A percentile compares a stretch with the other conserved stretches of the same genome.
Conservation (phyloP, 2,113 vertebrate species). For the Calypte anna region DNA sequence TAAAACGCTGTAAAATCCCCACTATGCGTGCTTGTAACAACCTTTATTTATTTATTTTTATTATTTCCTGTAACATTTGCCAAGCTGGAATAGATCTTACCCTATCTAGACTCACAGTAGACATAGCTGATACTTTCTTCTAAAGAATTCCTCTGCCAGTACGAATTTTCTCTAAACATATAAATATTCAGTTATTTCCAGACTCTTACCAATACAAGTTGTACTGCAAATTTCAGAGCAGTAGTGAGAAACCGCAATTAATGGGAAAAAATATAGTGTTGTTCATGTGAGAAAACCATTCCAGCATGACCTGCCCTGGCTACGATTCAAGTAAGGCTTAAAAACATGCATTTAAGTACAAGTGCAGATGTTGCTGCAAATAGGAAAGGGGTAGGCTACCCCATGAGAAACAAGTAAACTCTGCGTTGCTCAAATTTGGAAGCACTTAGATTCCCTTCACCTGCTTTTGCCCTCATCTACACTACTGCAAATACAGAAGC, state of each 20-base stretch:
- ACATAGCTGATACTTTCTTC: neutral
- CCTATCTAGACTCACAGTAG: neutral
- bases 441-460: neutral
- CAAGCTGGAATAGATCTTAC: neutral
- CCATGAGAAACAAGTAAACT: neutral
- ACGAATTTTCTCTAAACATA: neutral
- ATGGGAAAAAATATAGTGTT: neutral
- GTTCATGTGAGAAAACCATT: constrained; percentile 3
- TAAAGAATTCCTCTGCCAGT: neutral
- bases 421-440: neutral
- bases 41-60: neutral
- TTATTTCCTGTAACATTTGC: neutral
- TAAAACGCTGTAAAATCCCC: neutral
- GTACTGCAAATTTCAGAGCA: neutral
- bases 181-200: neutral
- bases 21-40: neutral
- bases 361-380: constrained; percentile 30
- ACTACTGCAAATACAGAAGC: neutral
- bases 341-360: neutral
- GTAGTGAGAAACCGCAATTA: neutral
- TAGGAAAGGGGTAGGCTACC: neutral
- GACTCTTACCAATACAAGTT: neutral
- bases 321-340: constrained; percentile 2
- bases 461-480: neutral
- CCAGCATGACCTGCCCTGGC: constrained; percentile 21